Evolutionary conservation across 1,140 invertebrate genomes (phyloP).

Genomic region (Centruroides sculpturatus): DNA sequence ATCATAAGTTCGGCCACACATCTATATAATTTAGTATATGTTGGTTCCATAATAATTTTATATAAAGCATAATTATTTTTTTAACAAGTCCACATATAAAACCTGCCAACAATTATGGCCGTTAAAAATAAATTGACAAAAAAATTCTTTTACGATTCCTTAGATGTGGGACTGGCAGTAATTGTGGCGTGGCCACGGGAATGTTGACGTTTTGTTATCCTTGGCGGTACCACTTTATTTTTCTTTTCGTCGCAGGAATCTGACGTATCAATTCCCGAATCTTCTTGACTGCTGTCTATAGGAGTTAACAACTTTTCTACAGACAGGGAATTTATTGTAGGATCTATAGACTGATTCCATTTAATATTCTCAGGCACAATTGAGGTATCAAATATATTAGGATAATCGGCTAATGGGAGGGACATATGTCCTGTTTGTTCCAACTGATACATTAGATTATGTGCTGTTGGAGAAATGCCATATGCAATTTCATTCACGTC

Average conservation of each 20-base stretch:
- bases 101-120: no score
- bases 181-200: background rate
- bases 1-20: no score
- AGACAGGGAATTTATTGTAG: background rate
- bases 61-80: no score
- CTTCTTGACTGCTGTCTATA: conserved; percentile 9
- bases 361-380: background rate
- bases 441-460: background rate
- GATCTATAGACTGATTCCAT: background rate
- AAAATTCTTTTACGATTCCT: no score
- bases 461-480: background rate
- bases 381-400: background rate
- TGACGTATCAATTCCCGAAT: conserved; percentile 23
- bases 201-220: conserved; percentile 9
- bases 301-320: background rate
- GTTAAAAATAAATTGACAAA: no score
- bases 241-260: conserved; percentile 23
- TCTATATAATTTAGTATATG: no score
- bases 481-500: background rate
- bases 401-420: background rate
- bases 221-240: conserved; percentile 1
- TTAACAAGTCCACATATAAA: no score
- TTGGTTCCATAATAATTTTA: no score
- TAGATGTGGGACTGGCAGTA: no score
- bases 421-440: background rate